Evolutionary conservation across 2,113 vertebrate species (phyloP).

Genomic region (Nanger granti): DNA sequence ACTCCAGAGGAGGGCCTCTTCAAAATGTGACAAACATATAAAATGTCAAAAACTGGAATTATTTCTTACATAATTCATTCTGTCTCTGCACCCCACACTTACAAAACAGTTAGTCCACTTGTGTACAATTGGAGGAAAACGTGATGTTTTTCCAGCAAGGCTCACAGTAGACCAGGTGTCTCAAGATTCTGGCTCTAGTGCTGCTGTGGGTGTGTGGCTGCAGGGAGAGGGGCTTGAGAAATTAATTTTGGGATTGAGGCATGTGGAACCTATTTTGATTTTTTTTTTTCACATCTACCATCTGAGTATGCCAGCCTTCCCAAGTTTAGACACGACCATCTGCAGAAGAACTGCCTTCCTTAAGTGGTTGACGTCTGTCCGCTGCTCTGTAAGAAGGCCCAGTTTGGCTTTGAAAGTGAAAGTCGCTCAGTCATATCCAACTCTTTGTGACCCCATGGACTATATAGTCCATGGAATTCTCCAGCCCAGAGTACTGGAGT

Average conservation of each 20-base stretch:
- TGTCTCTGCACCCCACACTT: neutral
- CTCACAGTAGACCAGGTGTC: neutral
- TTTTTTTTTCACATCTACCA: slow-evolving; percentile 23
- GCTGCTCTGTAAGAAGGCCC: neutral
- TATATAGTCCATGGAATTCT: neutral
- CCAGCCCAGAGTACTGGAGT: neutral
- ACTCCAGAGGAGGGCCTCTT: neutral
- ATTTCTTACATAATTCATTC: neutral
- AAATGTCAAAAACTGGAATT: neutral
- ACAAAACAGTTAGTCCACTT: neutral
- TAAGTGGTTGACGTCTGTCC: neutral
- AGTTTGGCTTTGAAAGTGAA: neutral
- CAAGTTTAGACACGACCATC: slow-evolving; percentile 49
- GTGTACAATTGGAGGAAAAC: neutral
- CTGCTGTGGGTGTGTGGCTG: neutral
- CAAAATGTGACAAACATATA: neutral
- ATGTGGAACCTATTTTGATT: slow-evolving; percentile 50
- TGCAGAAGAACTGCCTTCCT: slow-evolving; percentile 11
- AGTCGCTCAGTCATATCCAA: neutral
- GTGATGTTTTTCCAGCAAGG: neutral
- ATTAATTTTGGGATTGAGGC: slow-evolving; percentile 42
- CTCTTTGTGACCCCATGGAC: neutral
- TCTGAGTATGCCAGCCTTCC: slow-evolving; percentile 27
- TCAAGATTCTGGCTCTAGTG: neutral
- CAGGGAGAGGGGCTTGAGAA: neutral